These are phyloP conservation scores for Orthonevra nobilis DNA, from an alignment of 2,888 invertebrate species.

Conservation along the genomic window DNA sequence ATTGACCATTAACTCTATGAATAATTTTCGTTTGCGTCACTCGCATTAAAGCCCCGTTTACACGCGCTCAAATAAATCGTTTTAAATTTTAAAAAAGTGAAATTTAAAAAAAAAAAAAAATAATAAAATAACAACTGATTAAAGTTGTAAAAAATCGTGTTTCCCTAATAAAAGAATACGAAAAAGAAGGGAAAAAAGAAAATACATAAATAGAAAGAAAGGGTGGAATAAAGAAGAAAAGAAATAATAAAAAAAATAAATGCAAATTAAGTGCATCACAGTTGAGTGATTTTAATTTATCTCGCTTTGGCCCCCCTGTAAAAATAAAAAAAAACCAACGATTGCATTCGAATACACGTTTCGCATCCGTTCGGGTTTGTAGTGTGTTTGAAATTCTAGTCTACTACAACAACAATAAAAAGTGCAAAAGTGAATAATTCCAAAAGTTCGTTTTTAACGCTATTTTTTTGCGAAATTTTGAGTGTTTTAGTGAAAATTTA, in stretches of 20 bases:
- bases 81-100: conserved; percentile 15
- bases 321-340: too few relatives aligned
- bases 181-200: conserved; percentile 3
- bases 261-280: conserved; percentile 59
- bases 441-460: neutral
- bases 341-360: conserved; percentile 6
- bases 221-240: neutral
- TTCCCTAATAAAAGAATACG: conserved; percentile 10
- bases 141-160: neutral
- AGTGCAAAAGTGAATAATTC: conserved; percentile 9
- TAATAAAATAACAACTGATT: neutral
- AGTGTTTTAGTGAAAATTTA: neutral
- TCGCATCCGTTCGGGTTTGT: neutral
- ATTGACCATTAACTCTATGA: conserved; percentile 48
- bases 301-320: neutral
- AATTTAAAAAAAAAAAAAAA: neutral
- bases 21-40: too few relatives aligned
- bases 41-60: too few relatives aligned
- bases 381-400: neutral
- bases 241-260: conserved; percentile 13
- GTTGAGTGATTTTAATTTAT: conserved; percentile 57
- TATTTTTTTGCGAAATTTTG: neutral
- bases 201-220: neutral
- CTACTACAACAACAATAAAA: conserved; percentile 1
- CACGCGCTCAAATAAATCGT: too few relatives aligned